Evolutionary conservation across 1,140 invertebrate genomes (phyloP).

Genomic region (Bombus pyrosoma): DNA sequence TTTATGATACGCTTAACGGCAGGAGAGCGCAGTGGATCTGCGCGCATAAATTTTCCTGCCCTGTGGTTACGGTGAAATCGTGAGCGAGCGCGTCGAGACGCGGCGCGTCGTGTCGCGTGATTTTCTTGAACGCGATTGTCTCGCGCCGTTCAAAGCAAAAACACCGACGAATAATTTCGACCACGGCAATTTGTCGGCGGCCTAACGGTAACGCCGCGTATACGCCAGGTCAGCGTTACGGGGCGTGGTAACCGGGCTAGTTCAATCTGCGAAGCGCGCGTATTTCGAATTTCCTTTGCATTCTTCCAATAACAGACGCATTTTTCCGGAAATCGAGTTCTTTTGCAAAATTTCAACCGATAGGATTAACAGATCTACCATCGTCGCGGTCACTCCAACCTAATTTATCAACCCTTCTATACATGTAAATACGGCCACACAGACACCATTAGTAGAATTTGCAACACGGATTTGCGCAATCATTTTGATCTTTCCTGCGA

Average conservation of each 20-base stretch:
- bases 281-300: not conserved
- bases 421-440: too few relatives aligned
- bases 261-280: not conserved
- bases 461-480: too few relatives aligned
- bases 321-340: too few relatives aligned
- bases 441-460: too few relatives aligned
- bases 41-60: constrained; percentile 58
- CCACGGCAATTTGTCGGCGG: constrained; percentile 16
- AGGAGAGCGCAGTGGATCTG: constrained; percentile 10
- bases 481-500: too few relatives aligned
- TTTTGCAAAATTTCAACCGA: accelerated
- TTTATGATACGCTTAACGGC: constrained; percentile 42
- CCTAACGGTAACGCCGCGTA: constrained; percentile 32
- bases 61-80: constrained; percentile 57
- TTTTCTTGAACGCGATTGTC: constrained; percentile 41
- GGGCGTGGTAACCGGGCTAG: constrained; percentile 21
- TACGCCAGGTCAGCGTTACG: constrained; percentile 20
- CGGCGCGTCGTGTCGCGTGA: not conserved
- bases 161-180: constrained; percentile 28
- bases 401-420: too few relatives aligned
- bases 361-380: too few relatives aligned
- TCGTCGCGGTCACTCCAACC: too few relatives aligned
- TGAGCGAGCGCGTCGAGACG: not conserved
- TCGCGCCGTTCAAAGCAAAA: constrained; percentile 9
- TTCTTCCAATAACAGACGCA: too few relatives aligned